Evolutionary conservation across 2,113 vertebrate genomes (phyloP), one percentile per base, ranked within the genome.

Genomic region (Coregonus clupeaformis): DNA sequence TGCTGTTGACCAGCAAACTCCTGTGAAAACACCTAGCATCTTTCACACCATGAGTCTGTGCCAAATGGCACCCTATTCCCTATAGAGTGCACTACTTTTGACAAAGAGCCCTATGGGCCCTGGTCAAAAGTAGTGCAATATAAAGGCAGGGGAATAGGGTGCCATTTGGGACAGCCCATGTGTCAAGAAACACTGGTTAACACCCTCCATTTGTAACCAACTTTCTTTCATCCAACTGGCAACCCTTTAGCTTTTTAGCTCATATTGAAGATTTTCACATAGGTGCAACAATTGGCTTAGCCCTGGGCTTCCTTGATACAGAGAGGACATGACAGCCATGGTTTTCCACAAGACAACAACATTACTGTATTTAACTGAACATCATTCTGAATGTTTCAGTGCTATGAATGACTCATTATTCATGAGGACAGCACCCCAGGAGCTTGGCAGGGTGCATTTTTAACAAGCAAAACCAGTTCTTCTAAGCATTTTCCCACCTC

Each of bases 1-100:
- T 47, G 67, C 36, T 68, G 32, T 42, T 68, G 32, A 68, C 32
- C 29, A 29, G n/a, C 67, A n/a, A 68, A 68, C 16, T 45, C 32
- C n/a, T 68, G 67, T 11, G 20, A 22, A 68, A 67, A 22, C 30
- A 18, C 18, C 7, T 20, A 62, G 29, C 12, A 4, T 32, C 29
- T 72, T 30, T 57, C 68, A 30, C 63, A 18, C 36, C 36, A 42
- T 9, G 2, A 11, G 36, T 42, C 7, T 36, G 36, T 36, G 36
- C 9, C 47, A 49, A 49, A 49, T 49, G 47, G 47, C 47, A 49
- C 47, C 47, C 3, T 49, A 3, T 49, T 36, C 36, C 36, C 7
- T 9, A 36, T 36, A 36, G 0, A 36, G 36, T 36, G 36, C 36
- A 36, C 36, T 36, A 9, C 36, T 49, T 16, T 49, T 49, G 11